Evolutionary conservation across 2,797 vertebrate genomes (phyloP), one percentile per base, ranked within the genome.

Genomic region (Staurois parvus): DNA sequence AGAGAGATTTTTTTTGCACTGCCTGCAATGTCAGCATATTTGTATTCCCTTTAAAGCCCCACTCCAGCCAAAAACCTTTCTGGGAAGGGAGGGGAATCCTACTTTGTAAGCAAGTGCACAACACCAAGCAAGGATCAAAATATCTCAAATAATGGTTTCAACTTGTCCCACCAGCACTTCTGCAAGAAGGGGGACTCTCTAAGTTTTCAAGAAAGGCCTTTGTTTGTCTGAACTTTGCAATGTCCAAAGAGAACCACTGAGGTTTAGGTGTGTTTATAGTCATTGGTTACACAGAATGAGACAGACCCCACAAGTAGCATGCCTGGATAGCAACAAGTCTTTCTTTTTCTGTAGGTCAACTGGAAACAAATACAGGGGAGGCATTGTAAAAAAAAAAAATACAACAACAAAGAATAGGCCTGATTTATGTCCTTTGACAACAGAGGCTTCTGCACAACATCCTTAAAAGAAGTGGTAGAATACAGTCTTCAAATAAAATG

Each of bases 41-140:
- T 19, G 48, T 19, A 52, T 52, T 52, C 48, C 17, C 13, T 52
- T 17, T 52, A 19, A 52, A 52, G 48, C 93, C 94, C 92, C 92
- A 91, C 92, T 91, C 30, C 93, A 93, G 92, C 90, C 92, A 89
- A 4, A 48, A 52, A 6, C 42, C 42, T 45, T 13, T 45, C 0
- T 48, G 37, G 37, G 6, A 9, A 4, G 32, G 32, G 32, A 85
- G 34, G 84, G 84, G 91, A 86, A 88, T 90, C 90, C 91, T 92
- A 85, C 93, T 93, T 92, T 91, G 84, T 1, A 83, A 90, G 94
- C 93, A 94, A 95, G 94, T 91, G 92, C 88, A 90, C 90, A 48
- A 90, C 91, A 91, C 42, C 84, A 87, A 88, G 88, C 89, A 13
- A 90, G 85, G 88, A 91, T 91, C 90, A 90, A 91, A 91, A 92